phyloP scores from a whole-genome alignment of 2,113 vertebrate genomes.

The Monopterus albus region DNA sequence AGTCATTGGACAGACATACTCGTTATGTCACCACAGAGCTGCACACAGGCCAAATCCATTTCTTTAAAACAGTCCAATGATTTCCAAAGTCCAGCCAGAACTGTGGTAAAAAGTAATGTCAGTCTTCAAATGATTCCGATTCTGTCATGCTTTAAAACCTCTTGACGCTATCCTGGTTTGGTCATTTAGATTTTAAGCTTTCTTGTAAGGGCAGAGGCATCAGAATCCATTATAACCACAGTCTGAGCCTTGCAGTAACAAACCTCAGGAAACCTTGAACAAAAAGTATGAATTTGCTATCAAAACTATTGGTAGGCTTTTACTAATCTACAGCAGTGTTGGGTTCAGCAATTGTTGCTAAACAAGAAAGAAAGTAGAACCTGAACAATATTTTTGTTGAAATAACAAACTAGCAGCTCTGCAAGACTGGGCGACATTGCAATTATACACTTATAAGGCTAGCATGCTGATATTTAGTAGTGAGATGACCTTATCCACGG shows the following conservation, averaged over 20 bases:
- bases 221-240: neutral
- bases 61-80: slow-evolving; percentile 44
- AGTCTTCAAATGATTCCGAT: slow-evolving; percentile 31
- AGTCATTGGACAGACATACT: slow-evolving; percentile 50
- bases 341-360: neutral
- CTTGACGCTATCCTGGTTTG: slow-evolving; percentile 2
- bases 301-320: slow-evolving; percentile 1
- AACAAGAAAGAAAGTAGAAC: neutral
- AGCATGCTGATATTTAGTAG: too few species aligned
- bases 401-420: too few species aligned
- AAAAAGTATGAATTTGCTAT: neutral
- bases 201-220: slow-evolving; percentile 1
- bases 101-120: slow-evolving; percentile 41
- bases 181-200: slow-evolving; percentile 3
- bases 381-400: neutral
- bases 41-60: slow-evolving; percentile 45
- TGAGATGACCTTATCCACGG: too few species aligned
- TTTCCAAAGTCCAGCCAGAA: slow-evolving; percentile 35
- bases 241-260: neutral
- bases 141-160: neutral
- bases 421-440: too few species aligned
- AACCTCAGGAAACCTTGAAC: neutral
- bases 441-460: too few species aligned
- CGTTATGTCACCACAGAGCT: slow-evolving; percentile 41
- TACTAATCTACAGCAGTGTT: neutral